Evolutionary conservation across 2,113 vertebrate genomes (phyloP).

Genomic region (Hystrix brachyura): DNA sequence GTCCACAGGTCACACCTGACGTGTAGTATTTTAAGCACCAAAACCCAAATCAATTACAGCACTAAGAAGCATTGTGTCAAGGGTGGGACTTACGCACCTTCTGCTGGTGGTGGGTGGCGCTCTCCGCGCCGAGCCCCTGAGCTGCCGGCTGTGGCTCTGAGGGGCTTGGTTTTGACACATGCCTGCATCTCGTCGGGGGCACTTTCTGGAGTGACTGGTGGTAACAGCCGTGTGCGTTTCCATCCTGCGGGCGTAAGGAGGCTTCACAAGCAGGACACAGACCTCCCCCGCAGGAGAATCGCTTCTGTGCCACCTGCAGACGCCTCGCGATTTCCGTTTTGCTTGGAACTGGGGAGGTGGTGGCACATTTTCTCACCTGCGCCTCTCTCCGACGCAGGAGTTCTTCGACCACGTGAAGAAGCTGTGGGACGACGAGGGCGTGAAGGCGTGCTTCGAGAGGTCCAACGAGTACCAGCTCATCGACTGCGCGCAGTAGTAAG

Average conservation of each 20-base stretch:
- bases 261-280: too few relatives aligned
- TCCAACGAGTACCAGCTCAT: conserved; percentile 99
- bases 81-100: too few relatives aligned
- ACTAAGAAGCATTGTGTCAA: neutral
- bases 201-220: too few relatives aligned
- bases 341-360: neutral
- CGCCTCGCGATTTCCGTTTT: neutral
- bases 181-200: too few relatives aligned
- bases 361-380: conserved; percentile 47
- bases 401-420: conserved; percentile 99
- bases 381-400: conserved; percentile 90
- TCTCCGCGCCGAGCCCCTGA: too few relatives aligned
- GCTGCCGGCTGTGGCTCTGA: too few relatives aligned
- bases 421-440: conserved; percentile 98
- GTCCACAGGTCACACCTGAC: neutral
- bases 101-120: too few relatives aligned
- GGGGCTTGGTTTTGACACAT: too few relatives aligned
- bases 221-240: too few relatives aligned
- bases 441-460: conserved; percentile 98
- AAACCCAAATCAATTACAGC: neutral
- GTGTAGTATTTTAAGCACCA: neutral
- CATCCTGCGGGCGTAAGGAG: too few relatives aligned
- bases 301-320: neutral
- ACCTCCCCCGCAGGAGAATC: neutral
- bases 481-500: conserved; percentile 99